Evolutionary conservation across 2,113 vertebrate genomes (phyloP), one percentile per base, ranked within the genome.

Genomic region (Rhea americana): DNA sequence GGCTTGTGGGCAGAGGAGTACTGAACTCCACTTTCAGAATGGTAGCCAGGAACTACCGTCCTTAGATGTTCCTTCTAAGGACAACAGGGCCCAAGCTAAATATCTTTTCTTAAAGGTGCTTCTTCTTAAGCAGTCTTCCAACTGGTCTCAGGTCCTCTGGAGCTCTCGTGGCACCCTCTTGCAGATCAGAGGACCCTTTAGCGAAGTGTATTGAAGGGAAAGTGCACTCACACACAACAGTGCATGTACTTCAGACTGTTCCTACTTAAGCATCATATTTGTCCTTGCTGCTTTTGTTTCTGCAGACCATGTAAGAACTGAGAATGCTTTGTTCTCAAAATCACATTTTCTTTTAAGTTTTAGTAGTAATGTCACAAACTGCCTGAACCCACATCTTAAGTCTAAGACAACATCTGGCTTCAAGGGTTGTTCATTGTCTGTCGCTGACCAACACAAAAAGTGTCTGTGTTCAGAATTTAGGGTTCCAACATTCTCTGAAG

Each of bases 401-500:
- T 65, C 74, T 92, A 22, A 91, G 92, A 12, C 71, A 37, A 13
- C 8, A 0, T 82, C 89, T 87, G 84, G 82, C 72, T 77, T 77
- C 75, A 66, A 66, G 93, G 83, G 74, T 21, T 65, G 51, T 47
- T 84, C 84, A 4, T 35, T 97, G 81, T 89, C 78, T 96, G 93
- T 93, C 70, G 1, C 91, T 95, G 93, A 94, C 72, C 90, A 94
- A 85, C 61, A 0, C 91, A 78, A 87, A 85, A 91, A 93, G 93
- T 93, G 90, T 96, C 89, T 97, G 93, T 94, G 85, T 92, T 96
- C 93, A 92, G 94, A 93, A 94, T 93, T 93, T 79, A 95, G 95
- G 93, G 93, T 80, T 96, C 90, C 88, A 96, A 71, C 93, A 77
- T 25, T 88, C 86, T 93, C 15, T 91, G 96, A 95, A 96, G 93